phyloP scores from a whole-genome alignment of 2,888 invertebrate genomes.

The Acheta domesticus region DNA sequence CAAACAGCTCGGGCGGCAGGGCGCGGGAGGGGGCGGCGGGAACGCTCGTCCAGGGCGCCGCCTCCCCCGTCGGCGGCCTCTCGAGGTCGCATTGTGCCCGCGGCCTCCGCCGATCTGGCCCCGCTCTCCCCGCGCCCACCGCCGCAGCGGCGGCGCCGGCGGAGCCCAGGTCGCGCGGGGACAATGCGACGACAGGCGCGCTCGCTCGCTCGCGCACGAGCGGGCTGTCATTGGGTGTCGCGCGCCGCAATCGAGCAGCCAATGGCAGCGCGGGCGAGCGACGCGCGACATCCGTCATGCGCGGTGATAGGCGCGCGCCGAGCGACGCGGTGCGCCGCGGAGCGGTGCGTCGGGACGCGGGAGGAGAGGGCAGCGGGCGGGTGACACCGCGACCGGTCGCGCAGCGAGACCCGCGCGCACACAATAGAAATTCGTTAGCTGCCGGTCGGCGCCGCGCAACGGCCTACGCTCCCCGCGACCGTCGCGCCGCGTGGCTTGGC shows the following conservation, averaged over 20 bases:
- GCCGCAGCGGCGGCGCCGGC: too few species aligned
- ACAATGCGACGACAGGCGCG: not conserved
- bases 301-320: not conserved
- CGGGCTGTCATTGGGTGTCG: not conserved
- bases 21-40: not conserved
- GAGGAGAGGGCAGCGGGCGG: not conserved
- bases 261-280: not conserved
- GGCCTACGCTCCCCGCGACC: too few species aligned
- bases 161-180: not conserved
- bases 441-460: not conserved
- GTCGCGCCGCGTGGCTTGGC: not conserved
- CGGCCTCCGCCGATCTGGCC: not conserved
- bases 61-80: not conserved
- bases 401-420: not conserved
- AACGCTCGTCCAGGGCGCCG: not conserved
- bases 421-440: not conserved
- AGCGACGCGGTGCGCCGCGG: not conserved
- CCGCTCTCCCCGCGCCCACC: not conserved
- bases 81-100: not conserved
- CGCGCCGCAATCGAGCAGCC: not conserved
- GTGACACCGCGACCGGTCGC: slow-evolving; percentile 22
- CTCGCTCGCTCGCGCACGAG: not conserved
- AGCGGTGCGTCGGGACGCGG: not conserved
- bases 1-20: not conserved
- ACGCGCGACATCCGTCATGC: not conserved